phyloP scores from a whole-genome alignment of 64 coral and sea anemone genomes.

The Astreopora myriophthalma region DNA sequence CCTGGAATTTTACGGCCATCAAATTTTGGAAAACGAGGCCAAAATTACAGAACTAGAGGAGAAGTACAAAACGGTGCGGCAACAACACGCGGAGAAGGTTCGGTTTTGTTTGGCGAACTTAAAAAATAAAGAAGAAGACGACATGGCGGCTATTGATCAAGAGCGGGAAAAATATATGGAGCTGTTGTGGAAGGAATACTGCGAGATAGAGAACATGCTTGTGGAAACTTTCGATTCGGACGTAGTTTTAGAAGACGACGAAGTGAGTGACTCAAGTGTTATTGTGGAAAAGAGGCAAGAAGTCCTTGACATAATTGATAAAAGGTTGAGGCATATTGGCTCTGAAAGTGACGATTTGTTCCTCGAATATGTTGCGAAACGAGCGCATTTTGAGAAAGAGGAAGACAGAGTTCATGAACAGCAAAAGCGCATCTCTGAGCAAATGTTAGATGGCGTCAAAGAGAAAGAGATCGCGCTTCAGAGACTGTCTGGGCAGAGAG shows the following conservation, averaged over 20 bases:
- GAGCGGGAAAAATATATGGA: slow-evolving; percentile 59
- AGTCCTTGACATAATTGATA: slow-evolving; percentile 71
- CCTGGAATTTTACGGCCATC: slow-evolving; percentile 41
- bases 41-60: slow-evolving; percentile 62
- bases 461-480: slow-evolving; percentile 76
- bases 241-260: background rate
- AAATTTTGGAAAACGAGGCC: slow-evolving; percentile 78
- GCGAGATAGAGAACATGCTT: slow-evolving; percentile 66
- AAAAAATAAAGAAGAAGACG: slow-evolving; percentile 40
- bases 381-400: slow-evolving; percentile 77
- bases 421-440: slow-evolving; percentile 76
- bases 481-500: slow-evolving; percentile 70
- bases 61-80: slow-evolving; percentile 18
- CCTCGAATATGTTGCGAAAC: slow-evolving; percentile 62
- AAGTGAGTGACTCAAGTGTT: background rate
- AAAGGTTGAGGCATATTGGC: slow-evolving; percentile 56
- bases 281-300: slow-evolving; percentile 37
- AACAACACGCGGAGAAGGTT: slow-evolving; percentile 76
- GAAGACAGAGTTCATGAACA: slow-evolving; percentile 89
- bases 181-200: slow-evolving; percentile 69
- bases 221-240: slow-evolving; percentile 3
- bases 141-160: slow-evolving; percentile 32
- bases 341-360: slow-evolving; percentile 48
- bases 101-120: slow-evolving; percentile 71
- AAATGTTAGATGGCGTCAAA: slow-evolving; percentile 67